Conservation (phyloP, 2,888 invertebrate genomes). For the Agrotis exclamationis region DNA sequence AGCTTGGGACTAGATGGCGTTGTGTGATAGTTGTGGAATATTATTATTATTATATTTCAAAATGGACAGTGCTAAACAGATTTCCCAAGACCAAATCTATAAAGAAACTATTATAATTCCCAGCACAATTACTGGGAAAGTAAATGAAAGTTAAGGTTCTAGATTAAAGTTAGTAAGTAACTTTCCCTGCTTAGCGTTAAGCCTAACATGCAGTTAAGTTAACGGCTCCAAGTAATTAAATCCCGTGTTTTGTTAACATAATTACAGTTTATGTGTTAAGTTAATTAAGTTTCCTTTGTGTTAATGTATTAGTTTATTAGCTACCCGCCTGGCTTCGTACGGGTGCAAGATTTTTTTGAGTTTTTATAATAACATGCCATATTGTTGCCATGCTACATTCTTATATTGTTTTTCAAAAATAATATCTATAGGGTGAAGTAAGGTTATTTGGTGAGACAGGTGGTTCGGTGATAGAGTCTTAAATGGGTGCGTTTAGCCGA, state of each 20-base stretch:
- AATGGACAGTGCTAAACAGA: neutral
- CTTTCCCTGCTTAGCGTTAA: conserved; percentile 37
- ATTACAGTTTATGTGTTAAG: conserved; percentile 43
- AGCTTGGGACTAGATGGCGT: too few relatives aligned
- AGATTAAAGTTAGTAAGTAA: conserved; percentile 44
- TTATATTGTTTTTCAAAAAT: too few relatives aligned
- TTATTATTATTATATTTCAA: neutral
- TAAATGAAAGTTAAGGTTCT: conserved; percentile 40
- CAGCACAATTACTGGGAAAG: conserved; percentile 13
- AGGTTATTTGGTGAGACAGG: too few relatives aligned
- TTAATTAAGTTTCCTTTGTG: conserved; percentile 52
- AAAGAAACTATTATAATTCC: neutral
- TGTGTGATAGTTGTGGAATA: too few relatives aligned
- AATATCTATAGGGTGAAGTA: too few relatives aligned
- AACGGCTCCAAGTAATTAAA: conserved; percentile 58
- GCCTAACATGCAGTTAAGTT: conserved; percentile 53
- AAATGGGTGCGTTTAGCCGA: too few relatives aligned
- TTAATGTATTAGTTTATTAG: conserved; percentile 18
- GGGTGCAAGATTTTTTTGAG: too few relatives aligned
- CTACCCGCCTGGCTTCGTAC: too few relatives aligned
- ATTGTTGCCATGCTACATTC: too few relatives aligned
- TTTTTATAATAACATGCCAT: too few relatives aligned
- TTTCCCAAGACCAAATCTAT: neutral
- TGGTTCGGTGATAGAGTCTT: too few relatives aligned
- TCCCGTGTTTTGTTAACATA: conserved; percentile 40